Base-by-base conservation (phyloP, 2,888 invertebrate species). In the Polymixis lichenea region DNA sequence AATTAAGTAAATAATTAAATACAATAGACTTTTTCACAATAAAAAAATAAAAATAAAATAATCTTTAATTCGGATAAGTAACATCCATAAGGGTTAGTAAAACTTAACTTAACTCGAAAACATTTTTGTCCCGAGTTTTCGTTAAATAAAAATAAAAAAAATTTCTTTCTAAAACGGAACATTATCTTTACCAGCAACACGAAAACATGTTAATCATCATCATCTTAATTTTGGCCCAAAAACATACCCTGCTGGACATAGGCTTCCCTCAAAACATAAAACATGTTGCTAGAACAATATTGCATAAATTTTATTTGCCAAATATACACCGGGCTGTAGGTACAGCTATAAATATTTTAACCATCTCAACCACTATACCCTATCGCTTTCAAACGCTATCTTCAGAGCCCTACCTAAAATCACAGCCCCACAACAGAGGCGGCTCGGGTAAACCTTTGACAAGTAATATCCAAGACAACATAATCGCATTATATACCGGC, bases 381-480 rank as follows among this genome's bases (percentile, higher is more conserved):
- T 19, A 53, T 28, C 76, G 22, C 53, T 51, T 55, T 32, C n/a
- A 58, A 32, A 4, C 77, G 60, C 73, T 6, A 0, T 0, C 7
- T 61, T 68, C 9, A n/a, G 49, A 49, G 64, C 68, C 43, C 64
- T 1, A 65, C 46, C 8, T 22, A 43, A 61, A 84, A 72, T 81
- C 76, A 69, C n/a, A 32, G 60, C 25, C 58, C 65, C 56, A 64
- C 80, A 88, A 83, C 83, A 82, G 77, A 87, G 77, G 80, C 82
- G 68, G 83, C 77, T 72, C 72, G 85, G 78, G 84, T 86, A 85
- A 87, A 90, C 86, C 88, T 90, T 87, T 90, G 90, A 90, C 88
- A 89, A 90, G 90, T 88, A 88, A 90, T 88, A 88, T 87, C 83
- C 84, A 87, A 84, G 89, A 89, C 88, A 86, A 86, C 84, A 85